These are phyloP conservation scores for Sarcophaga peregrina DNA, from an alignment of 1,140 invertebrate genomes.

Conservation along the genomic window DNA sequence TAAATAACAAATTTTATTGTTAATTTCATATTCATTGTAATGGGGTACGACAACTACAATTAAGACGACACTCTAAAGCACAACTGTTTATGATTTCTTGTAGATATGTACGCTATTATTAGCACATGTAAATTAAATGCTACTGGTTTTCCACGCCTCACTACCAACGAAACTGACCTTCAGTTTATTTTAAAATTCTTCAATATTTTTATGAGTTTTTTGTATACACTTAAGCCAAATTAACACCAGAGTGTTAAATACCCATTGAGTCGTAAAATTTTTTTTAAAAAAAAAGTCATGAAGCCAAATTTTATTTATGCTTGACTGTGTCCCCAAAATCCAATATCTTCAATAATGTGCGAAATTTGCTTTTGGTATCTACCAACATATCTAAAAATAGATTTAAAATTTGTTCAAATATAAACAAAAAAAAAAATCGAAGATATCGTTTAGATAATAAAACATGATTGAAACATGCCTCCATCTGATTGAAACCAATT, in stretches of 20 bases:
- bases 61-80: too few relatives aligned
- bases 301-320: not conserved
- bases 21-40: not conserved
- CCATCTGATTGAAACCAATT: too few relatives aligned
- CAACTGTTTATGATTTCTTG: too few relatives aligned
- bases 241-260: slow-evolving; percentile 4
- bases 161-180: not conserved
- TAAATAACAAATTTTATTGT: slow-evolving; percentile 16
- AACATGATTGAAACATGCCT: too few relatives aligned
- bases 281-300: not conserved
- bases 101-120: too few relatives aligned
- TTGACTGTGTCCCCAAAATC: slow-evolving; percentile 14
- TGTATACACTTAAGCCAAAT: not conserved
- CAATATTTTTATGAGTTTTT: too few relatives aligned
- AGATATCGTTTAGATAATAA: too few relatives aligned
- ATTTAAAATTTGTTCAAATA: too few relatives aligned
- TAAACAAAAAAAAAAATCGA: too few relatives aligned
- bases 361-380: not conserved
- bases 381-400: too few relatives aligned
- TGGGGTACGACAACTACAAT: not conserved
- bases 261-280: not conserved
- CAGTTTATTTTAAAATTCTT: not conserved
- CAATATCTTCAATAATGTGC: not conserved
- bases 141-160: too few relatives aligned
- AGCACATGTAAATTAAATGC: too few relatives aligned